Base-by-base conservation (phyloP, 2,797 vertebrate species). In the Pantherophis vulpinus region DNA sequence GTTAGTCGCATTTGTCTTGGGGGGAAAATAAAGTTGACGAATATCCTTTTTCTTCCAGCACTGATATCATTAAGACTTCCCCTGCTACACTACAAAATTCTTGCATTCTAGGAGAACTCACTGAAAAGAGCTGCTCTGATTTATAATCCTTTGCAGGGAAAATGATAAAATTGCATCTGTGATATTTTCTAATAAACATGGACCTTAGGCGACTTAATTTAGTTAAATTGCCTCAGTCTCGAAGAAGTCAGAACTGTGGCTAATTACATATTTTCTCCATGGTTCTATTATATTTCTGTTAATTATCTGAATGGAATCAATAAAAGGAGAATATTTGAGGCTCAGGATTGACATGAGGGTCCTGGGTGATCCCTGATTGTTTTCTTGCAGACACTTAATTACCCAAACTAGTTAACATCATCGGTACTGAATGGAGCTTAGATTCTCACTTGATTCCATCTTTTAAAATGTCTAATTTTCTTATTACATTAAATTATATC, bases 1-100 rank as follows among this genome's bases (percentile, higher is more conserved):
- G 86, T 54, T 90, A 95, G 74, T 83, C 90, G 86, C 42, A 94
- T 95, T 92, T 92, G 90, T 93, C 88, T 95, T 93, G 60, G 47
- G 70, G 91, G 79, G 92, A 94, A 54, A 70, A 91, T 47, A 83
- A 83, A 9, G 10, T 23, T 66, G 89, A 90, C 32, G 29, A 90
- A 32, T 42, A 42, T 12, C 32, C 5, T 47, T 58, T 58, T 23
- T 58, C 29, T 20, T n/a, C n/a, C n/a, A 58, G 6, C 51, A 56
- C 32, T 8, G 54, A 32, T 83, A 25, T 83, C 12, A 27, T 27
- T n/a, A 55, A 56, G 12, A 13, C 51, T 1, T 37, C 20, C 20
- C 9, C 37, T 79, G 37, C 25, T 56, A 25, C 27, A 74, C 7
- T 14, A 37, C 14, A 20, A 74, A 37, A 32, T 70, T 12, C 61